A percentile compares a stretch with the other conserved stretches of the same genome.
Conservation (phyloP, 2,888 invertebrate species). For the Leptarthrus brevirostris region DNA sequence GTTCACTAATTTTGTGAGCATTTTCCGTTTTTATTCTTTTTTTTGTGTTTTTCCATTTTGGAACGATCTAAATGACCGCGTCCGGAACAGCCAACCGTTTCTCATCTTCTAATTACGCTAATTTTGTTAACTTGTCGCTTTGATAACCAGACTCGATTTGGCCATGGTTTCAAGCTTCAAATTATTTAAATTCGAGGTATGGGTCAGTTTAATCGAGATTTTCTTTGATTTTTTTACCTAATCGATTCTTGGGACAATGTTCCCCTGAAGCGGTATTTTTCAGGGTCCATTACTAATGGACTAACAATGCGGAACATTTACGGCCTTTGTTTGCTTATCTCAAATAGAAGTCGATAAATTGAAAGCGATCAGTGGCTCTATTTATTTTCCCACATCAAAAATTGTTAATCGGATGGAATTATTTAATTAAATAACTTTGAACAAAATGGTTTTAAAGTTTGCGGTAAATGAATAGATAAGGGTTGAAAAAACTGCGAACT, state of each 20-base stretch:
- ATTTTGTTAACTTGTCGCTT: conserved; percentile 47
- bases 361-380: neutral
- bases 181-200: conserved; percentile 19
- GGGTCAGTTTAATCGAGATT: neutral
- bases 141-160: conserved; percentile 30
- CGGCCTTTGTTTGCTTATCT: conserved; percentile 17
- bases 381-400: conserved; percentile 12
- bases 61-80: conserved; percentile 26
- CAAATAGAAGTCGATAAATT: neutral
- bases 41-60: conserved; percentile 12
- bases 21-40: conserved; percentile 24
- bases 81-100: conserved; percentile 40
- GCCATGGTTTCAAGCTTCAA: neutral
- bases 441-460: too few species aligned
- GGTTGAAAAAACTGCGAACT: too few species aligned
- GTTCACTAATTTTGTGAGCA: conserved; percentile 24
- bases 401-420: conserved; percentile 1
- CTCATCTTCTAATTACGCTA: conserved; percentile 42
- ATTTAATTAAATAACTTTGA: neutral
- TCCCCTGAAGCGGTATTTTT: conserved; percentile 25
- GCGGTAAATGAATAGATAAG: too few species aligned
- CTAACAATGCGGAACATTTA: conserved; percentile 46
- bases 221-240: neutral
- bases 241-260: conserved; percentile 23
- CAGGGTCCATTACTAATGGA: conserved; percentile 30